Percentiles rank a stretch among this genome's conserved stretches.
phyloP scores from a whole-genome alignment of 2,888 invertebrate species.

The Caenorhabditis panamensis region DNA sequence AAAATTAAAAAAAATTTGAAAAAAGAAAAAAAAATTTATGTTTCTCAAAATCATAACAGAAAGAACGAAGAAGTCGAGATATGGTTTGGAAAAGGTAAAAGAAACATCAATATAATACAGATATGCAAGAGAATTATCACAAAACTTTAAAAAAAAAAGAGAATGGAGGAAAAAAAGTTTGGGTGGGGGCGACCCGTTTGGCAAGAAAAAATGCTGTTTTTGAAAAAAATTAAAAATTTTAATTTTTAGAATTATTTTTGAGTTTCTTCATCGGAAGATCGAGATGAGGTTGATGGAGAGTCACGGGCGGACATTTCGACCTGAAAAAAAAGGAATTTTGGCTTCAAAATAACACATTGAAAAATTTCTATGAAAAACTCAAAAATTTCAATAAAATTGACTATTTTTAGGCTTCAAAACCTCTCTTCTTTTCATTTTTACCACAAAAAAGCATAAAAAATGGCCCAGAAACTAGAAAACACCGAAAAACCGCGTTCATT shows the following conservation, averaged over 20 bases:
- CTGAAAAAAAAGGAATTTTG: conserved; percentile 28
- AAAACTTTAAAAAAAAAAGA: no score
- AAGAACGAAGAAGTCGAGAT: conserved; percentile 2
- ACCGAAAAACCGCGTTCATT: no score
- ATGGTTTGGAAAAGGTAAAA: neutral
- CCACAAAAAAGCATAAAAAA: no score
- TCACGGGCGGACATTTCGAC: conserved; percentile 55
- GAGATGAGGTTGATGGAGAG: conserved; percentile 33
- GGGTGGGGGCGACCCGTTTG: conserved; percentile 45
- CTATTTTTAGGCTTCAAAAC: no score
- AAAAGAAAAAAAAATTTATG: neutral
- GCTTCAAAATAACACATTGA: neutral
- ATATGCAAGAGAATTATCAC: conserved; percentile 25
- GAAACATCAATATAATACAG: conserved; percentile 36
- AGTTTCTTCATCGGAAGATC: conserved; percentile 43
- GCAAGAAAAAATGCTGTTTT: conserved; percentile 5
- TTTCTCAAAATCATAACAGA: neutral
- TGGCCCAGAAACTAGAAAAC: no score
- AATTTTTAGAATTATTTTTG: conserved; percentile 8
- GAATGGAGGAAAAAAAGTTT: neutral
- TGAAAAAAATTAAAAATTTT: neutral
- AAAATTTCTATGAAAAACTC: no score
- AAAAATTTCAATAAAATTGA: no score
- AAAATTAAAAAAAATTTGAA: neutral
- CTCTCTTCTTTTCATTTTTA: no score